Conservation (phyloP, 2,888 invertebrate genomes). For the Teleogryllus oceanicus region DNA sequence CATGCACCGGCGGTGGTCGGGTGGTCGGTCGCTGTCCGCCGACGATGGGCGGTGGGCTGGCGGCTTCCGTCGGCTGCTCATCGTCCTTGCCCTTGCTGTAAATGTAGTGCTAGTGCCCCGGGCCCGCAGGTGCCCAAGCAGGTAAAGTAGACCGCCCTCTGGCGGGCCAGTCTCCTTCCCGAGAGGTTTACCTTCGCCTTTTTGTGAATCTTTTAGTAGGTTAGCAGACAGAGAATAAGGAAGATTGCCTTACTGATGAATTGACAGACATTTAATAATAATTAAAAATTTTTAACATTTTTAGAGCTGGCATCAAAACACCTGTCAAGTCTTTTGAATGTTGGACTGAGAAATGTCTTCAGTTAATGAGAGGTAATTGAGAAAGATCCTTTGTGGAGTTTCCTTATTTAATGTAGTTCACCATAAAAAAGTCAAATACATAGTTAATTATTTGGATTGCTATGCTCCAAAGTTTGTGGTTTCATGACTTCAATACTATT, state of each 20-base stretch:
- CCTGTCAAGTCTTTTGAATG: constrained; percentile 12
- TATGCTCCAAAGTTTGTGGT: neutral
- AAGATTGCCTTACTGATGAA: neutral
- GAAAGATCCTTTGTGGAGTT: constrained; percentile 18
- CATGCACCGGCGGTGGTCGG: neutral
- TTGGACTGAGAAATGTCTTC: constrained; percentile 10
- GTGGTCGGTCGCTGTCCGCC: constrained; percentile 8
- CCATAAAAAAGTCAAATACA: too few relatives aligned
- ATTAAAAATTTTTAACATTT: neutral
- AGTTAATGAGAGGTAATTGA: constrained; percentile 7
- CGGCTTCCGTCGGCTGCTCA: neutral
- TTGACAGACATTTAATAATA: neutral
- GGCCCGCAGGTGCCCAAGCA: constrained; percentile 38
- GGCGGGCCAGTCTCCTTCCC: constrained; percentile 47
- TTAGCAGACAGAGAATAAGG: constrained; percentile 18
- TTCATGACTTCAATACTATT: neutral
- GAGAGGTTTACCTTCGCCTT: constrained; percentile 36
- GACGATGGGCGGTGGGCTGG: constrained; percentile 22
- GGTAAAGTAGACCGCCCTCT: constrained; percentile 50
- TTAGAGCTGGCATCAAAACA: constrained; percentile 10
- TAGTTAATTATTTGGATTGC: too few relatives aligned
- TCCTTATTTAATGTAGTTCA: constrained; percentile 2
- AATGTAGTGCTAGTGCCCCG: constrained; percentile 35
- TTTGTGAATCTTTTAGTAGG: neutral
- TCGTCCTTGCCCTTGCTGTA: constrained; percentile 3